phyloP scores from a whole-genome alignment of 2,888 invertebrate species.

The Reticulitermes lucifugus region DNA sequence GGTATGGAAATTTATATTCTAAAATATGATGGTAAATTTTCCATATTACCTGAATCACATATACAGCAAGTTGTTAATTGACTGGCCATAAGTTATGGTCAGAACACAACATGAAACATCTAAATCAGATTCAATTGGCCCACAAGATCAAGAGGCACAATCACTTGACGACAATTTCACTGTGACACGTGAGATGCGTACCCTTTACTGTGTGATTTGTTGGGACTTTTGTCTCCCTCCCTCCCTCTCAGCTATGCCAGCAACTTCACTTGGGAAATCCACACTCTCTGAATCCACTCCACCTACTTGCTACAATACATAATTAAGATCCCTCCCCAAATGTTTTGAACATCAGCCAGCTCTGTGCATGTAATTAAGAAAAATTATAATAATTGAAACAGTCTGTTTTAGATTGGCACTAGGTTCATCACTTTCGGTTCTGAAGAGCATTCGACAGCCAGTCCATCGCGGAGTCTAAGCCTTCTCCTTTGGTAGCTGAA shows the following conservation, averaged over 20 bases:
- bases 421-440: constrained; percentile 72
- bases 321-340: background rate
- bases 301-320: background rate
- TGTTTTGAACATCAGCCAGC: constrained; percentile 3
- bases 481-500: constrained; percentile 97
- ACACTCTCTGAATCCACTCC: background rate
- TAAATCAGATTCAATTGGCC: background rate
- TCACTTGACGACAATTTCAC: constrained; percentile 2
- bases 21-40: background rate
- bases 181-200: background rate
- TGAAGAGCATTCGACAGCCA: constrained; percentile 95
- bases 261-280: constrained; percentile 1
- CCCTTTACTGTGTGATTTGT: too few relatives aligned
- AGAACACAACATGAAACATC: background rate
- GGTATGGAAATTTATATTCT: constrained; percentile 3
- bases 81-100: background rate
- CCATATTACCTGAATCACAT: background rate
- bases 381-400: constrained; percentile 22
- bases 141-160: constrained; percentile 23
- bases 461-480: constrained; percentile 99
- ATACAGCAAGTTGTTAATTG: background rate
- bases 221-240: background rate
- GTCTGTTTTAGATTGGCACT: constrained; percentile 9
- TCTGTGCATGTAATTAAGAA: constrained; percentile 15
- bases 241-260: background rate